Evolutionary conservation across 1,140 invertebrate genomes (phyloP).

Genomic region (Rhagoletis zephyria): DNA sequence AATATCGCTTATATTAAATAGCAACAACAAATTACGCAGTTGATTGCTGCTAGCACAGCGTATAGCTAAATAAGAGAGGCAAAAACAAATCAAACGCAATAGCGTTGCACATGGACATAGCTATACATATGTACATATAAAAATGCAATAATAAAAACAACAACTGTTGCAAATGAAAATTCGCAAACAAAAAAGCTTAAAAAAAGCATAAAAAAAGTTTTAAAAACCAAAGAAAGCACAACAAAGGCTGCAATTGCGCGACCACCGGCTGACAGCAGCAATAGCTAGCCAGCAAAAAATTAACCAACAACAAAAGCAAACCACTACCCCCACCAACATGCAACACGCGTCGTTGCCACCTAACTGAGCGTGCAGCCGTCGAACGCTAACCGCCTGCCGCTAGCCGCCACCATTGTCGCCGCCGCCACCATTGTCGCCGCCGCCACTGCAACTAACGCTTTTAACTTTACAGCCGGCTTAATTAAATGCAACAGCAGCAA

Average conservation of each 20-base stretch:
- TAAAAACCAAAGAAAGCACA: background rate
- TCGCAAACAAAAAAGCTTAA: background rate
- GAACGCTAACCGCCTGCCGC: background rate
- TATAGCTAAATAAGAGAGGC: background rate
- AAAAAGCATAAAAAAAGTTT: background rate
- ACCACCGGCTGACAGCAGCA: background rate
- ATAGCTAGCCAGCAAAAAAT: background rate
- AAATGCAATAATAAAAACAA: background rate
- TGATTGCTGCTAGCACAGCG: background rate
- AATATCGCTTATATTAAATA: background rate
- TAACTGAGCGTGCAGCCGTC: background rate
- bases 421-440: background rate
- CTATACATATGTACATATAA: background rate
- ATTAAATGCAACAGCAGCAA: slow-evolving; percentile 20
- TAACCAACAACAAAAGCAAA: background rate
- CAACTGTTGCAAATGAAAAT: background rate
- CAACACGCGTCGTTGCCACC: slow-evolving; percentile 26
- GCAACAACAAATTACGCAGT: background rate
- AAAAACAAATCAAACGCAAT: slow-evolving; percentile 36
- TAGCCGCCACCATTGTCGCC: background rate
- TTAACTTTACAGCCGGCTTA: slow-evolving; percentile 29
- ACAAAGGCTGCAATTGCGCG: background rate
- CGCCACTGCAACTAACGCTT: background rate
- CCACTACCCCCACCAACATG: background rate
- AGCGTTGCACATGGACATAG: background rate